A percentile compares a stretch with the other conserved stretches of the same genome.
phyloP scores from a whole-genome alignment of 2,888 invertebrate genomes.

The Orgyia antiqua region DNA sequence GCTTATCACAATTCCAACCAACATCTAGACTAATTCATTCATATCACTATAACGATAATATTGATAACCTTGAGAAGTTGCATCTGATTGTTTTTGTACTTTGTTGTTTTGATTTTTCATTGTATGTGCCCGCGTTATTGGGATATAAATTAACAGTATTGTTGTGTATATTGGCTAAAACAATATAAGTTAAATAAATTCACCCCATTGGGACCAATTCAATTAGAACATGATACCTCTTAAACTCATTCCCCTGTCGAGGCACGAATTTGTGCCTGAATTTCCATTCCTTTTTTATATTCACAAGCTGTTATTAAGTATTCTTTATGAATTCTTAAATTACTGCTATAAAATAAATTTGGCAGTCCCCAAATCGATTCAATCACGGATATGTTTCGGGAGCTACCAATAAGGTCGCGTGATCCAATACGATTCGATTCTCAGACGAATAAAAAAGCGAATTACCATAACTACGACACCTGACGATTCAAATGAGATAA shows the following conservation, averaged over 20 bases:
- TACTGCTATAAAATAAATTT: constrained; percentile 16
- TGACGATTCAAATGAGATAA: constrained; percentile 14
- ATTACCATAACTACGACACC: constrained; percentile 17
- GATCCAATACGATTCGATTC: constrained; percentile 9
- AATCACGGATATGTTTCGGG: constrained; percentile 11
- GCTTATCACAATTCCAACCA: constrained; percentile 31
- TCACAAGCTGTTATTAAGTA: too few species aligned
- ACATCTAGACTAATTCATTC: constrained; percentile 39
- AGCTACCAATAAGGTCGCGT: constrained; percentile 12
- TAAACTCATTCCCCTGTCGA: too few species aligned
- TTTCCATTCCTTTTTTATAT: too few species aligned
- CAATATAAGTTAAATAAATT: too few species aligned
- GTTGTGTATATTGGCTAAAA: too few species aligned
- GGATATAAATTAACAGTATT: too few species aligned
- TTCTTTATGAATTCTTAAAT: too few species aligned
- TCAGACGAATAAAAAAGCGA: constrained; percentile 13
- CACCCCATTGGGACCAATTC: too few species aligned
- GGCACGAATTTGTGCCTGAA: too few species aligned
- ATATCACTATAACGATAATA: constrained; percentile 43
- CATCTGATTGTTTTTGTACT: constrained; percentile 21
- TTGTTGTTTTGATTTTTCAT: constrained; percentile 26
- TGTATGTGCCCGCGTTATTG: too few species aligned
- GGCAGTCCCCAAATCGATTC: constrained; percentile 12
- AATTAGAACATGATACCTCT: too few species aligned
- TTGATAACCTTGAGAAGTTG: constrained; percentile 44